Conservation (phyloP, 2,113 vertebrate species). For the Rallus limicola region DNA sequence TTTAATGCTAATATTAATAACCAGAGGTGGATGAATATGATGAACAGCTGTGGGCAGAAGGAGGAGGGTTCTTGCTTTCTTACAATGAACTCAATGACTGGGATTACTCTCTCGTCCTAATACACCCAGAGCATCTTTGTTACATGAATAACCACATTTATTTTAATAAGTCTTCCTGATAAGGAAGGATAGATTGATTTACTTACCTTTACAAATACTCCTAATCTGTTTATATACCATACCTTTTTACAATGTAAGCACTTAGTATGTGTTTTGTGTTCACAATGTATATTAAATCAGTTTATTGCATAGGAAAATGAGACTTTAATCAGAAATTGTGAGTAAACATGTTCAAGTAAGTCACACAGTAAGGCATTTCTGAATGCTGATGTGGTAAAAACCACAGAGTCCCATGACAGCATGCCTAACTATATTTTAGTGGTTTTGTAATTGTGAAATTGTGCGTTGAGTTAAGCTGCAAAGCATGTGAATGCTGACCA, state of each 20-base stretch:
- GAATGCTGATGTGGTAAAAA: background rate
- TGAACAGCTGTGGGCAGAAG: slow-evolving; percentile 22
- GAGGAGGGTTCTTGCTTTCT: slow-evolving; percentile 27
- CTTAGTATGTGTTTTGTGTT: background rate
- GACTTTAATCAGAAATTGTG: slow-evolving; percentile 3
- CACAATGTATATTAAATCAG: background rate
- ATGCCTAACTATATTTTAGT: background rate
- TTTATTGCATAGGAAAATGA: background rate
- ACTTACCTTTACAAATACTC: slow-evolving; percentile 3
- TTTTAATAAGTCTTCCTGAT: slow-evolving; percentile 65
- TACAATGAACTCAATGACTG: slow-evolving; percentile 29
- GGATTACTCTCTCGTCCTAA: slow-evolving; percentile 17
- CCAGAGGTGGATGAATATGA: slow-evolving; percentile 21
- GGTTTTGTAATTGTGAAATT: background rate
- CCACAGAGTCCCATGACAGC: background rate
- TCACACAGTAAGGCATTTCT: background rate
- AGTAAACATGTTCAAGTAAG: slow-evolving; percentile 14
- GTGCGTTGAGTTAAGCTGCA: background rate
- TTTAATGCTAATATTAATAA: slow-evolving; percentile 57
- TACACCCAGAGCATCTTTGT: slow-evolving; percentile 22
- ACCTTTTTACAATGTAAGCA: background rate
- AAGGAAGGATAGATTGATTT: slow-evolving; percentile 21
- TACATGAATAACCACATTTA: slow-evolving; percentile 53
- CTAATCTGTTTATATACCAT: slow-evolving; percentile 25
- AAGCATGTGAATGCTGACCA: background rate